Conservation (phyloP, 92 coral and sea anemone species). For the Porites rus region DNA sequence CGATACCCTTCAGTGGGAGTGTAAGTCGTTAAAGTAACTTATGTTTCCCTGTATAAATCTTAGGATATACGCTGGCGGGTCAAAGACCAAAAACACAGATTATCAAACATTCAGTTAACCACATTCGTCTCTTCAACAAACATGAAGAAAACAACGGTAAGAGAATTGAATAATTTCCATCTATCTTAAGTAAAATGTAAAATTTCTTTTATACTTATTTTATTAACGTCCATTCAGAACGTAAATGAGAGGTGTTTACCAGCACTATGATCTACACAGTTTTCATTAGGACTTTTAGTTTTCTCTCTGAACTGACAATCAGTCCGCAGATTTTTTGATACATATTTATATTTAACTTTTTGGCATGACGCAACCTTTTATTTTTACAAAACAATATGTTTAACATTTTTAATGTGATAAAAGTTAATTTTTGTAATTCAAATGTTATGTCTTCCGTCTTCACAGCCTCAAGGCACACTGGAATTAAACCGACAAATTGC, state of each 20-base stretch:
- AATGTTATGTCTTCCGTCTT: neutral
- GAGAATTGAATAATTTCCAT: neutral
- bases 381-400: no score
- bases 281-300: no score
- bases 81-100: neutral
- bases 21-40: no score
- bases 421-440: neutral
- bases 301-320: no score
- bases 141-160: conserved; percentile 21
- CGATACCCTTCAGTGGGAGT: no score
- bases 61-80: conserved; percentile 7
- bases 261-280: no score
- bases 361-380: no score
- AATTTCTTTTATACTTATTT: neutral
- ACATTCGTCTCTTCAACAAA: neutral
- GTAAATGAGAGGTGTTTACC: no score
- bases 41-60: neutral
- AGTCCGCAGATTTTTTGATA: no score
- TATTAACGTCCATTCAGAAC: neutral
- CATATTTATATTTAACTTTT: no score
- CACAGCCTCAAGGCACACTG: conserved; percentile 1
- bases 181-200: no score
- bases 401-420: neutral
- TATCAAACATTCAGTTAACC: neutral
- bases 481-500: conserved; percentile 11